Evolutionary conservation across 2,113 vertebrate genomes (phyloP).

Genomic region (Pogonocichla stellata): DNA sequence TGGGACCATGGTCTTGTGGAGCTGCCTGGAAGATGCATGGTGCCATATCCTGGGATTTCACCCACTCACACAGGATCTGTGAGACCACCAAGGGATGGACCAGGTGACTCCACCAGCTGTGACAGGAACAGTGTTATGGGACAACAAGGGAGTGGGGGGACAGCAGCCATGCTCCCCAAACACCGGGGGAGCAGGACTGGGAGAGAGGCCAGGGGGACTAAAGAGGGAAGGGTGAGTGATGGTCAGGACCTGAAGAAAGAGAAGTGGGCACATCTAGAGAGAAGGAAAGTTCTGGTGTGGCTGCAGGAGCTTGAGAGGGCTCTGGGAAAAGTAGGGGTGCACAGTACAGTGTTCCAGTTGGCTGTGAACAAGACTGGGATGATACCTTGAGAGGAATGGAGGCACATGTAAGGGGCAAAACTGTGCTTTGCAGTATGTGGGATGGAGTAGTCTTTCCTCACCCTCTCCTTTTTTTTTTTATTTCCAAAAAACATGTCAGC

Average conservation of each 20-base stretch:
- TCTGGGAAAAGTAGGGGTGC: not conserved
- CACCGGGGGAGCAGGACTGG: not conserved
- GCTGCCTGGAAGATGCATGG: not conserved
- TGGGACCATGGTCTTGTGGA: not conserved
- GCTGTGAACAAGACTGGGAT: not conserved
- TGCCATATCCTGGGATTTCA: not conserved
- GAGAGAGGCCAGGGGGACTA: not conserved
- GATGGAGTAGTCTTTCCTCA: not conserved
- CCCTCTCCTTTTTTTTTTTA: not conserved
- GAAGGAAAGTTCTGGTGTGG: not conserved
- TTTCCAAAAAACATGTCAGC: not conserved
- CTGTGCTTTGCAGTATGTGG: not conserved
- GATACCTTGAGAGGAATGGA: not conserved
- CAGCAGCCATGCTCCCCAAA: not conserved
- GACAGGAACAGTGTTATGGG: not conserved
- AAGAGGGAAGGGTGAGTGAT: not conserved
- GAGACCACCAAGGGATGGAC: not conserved
- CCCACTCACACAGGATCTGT: not conserved
- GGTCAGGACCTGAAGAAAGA: not conserved
- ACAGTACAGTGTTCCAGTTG: not conserved
- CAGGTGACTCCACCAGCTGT: accelerated
- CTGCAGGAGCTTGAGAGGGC: not conserved
- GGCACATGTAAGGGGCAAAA: not conserved
- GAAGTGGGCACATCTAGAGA: not conserved
- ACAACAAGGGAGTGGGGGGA: not conserved